Evolutionary conservation across 2,797 vertebrate species (phyloP), one percentile per base, ranked within the genome.

Genomic region (Orientallactaga sibirica): DNA sequence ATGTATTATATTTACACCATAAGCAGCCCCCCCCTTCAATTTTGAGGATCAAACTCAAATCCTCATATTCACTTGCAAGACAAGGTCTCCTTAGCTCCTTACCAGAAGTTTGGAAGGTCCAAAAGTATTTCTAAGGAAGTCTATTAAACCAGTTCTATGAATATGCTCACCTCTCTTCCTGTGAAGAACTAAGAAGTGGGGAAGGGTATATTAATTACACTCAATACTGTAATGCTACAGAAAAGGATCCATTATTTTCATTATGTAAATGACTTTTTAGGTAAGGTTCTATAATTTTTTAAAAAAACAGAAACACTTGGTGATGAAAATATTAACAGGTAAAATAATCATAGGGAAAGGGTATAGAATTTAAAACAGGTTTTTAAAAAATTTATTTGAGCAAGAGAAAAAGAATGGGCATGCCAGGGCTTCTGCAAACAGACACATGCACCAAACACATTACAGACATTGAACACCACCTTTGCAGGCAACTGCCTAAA

Each of bases 51-150:
- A 27, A 67, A 67, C 66, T 67, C 25, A 67, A 27, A 24, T 24
- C 66, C 66, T 67, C 52, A 52, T 52, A 52, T 2, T 37, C 33
- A 37, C 52, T 52, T 52, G 52, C 52, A 52, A 52, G 52, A 4
- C 52, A 52, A 52, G 52, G 52, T 52, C 52, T 52, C 52, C 52
- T 12, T 12, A 52, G 52, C 52, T 52, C 25, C 75, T 81, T 11
- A n/a, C 83, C 71, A 81, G 52, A 95, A 22, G 67, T 85, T 92
- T 82, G 71, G 5, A 81, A 43, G 43, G 80, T 95, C 78, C 81
- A 94, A 92, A 92, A 80, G 61, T 71, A 92, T 11, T 20, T 68
- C 81, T 1, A 86, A 43, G 20, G 22, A 92, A 82, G 61, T 84
- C 41, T 55, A 89, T 68, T 80, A 92, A 92, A 15, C 10, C 61